phyloP scores from a whole-genome alignment of 2,113 vertebrate species.

The Trinectes maculatus region DNA sequence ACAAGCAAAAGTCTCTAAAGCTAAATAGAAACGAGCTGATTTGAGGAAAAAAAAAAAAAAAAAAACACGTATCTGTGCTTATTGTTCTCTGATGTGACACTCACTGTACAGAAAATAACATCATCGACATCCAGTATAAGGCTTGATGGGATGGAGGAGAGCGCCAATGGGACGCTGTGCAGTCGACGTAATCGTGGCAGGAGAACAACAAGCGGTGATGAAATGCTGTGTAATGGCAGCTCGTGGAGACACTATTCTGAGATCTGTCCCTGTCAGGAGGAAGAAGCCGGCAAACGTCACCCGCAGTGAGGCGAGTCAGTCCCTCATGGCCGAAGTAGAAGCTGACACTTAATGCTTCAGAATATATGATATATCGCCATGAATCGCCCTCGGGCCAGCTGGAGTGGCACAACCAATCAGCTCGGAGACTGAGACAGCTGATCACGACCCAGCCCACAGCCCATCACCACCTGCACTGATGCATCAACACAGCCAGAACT shows the following conservation, averaged over 20 bases:
- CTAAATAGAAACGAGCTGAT: slow-evolving; percentile 38
- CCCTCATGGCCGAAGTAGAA: slow-evolving; percentile 37
- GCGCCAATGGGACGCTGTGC: slow-evolving; percentile 44
- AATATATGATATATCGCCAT: too few species aligned
- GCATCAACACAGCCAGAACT: slow-evolving; percentile 21
- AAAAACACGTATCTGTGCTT: slow-evolving; percentile 45
- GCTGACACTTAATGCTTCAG: slow-evolving; percentile 48
- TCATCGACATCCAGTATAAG: slow-evolving; percentile 56
- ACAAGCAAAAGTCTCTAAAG: slow-evolving; percentile 56
- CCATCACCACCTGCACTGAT: too few species aligned
- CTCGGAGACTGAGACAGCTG: slow-evolving; percentile 4
- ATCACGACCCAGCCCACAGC: too few species aligned
- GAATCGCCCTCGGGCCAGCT: slow-evolving; percentile 7
- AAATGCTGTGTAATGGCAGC: slow-evolving; percentile 22
- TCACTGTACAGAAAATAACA: slow-evolving; percentile 61
- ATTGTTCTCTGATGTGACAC: slow-evolving; percentile 42
- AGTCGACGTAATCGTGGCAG: slow-evolving; percentile 38
- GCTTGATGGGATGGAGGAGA: slow-evolving; percentile 48
- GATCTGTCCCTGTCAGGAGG: slow-evolving; percentile 11
- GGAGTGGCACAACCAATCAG: slow-evolving; percentile 46
- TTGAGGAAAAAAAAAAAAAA: slow-evolving; percentile 2
- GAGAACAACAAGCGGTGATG: slow-evolving; percentile 61
- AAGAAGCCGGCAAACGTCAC: neutral
- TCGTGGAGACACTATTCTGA: slow-evolving; percentile 15
- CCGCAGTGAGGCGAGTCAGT: neutral